Evolutionary conservation across 2,113 vertebrate species (phyloP).

Genomic region (Nycticorax nycticorax): DNA sequence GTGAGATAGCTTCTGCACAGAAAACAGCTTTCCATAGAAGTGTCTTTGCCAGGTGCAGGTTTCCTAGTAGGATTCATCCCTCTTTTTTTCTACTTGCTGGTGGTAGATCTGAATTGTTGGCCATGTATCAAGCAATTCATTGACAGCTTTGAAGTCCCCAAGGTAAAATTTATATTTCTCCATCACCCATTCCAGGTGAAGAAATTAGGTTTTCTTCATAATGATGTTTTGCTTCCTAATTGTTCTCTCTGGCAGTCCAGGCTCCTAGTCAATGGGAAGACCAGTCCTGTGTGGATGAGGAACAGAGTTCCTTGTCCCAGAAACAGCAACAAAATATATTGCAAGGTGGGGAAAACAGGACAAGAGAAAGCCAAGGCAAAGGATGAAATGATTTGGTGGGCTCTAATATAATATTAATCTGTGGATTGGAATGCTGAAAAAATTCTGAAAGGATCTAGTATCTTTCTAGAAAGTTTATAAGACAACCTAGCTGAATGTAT

Average conservation of each 20-base stretch:
- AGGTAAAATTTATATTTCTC: neutral
- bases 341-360: neutral
- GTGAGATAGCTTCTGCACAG: neutral
- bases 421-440: neutral
- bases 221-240: neutral
- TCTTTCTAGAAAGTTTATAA: neutral
- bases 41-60: neutral
- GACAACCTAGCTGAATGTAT: neutral
- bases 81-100: neutral
- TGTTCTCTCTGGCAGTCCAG: neutral
- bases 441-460: neutral
- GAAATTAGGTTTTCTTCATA: neutral
- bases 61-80: neutral
- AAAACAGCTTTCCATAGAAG: neutral
- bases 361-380: neutral
- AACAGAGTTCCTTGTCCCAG: neutral
- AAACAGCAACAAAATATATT: neutral
- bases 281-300: neutral
- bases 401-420: neutral
- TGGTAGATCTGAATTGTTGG: neutral
- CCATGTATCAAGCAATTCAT: neutral
- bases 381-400: neutral
- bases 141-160: neutral
- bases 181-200: neutral
- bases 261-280: neutral